Percentiles rank a stretch among this genome's conserved stretches.
Evolutionary conservation across 2,797 vertebrate species (phyloP).

Genomic region (Synanceia verrucosa): DNA sequence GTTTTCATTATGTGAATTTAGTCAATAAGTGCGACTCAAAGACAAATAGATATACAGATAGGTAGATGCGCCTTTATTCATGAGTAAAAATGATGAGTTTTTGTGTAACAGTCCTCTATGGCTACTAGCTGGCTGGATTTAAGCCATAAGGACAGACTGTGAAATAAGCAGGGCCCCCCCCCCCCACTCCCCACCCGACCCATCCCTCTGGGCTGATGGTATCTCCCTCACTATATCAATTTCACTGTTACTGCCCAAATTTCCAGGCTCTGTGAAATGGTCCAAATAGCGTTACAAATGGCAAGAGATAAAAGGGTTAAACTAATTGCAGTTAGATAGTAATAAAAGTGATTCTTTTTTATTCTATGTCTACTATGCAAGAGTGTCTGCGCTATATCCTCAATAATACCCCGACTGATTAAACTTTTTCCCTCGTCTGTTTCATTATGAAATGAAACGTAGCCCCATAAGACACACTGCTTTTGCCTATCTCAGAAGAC

Average conservation of each 20-base stretch:
- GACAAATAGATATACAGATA: constrained; percentile 23
- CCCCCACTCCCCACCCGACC: constrained; percentile 68
- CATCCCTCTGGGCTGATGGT: constrained; percentile 83
- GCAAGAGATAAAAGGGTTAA: constrained; percentile 85
- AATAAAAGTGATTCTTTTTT: constrained; percentile 83
- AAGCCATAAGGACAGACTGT: constrained; percentile 82
- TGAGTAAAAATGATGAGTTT: constrained; percentile 7
- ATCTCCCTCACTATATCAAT: constrained; percentile 83
- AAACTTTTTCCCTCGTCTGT: constrained; percentile 76
- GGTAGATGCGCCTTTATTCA: constrained; percentile 30
- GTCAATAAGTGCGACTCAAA: neutral
- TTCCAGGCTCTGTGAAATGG: constrained; percentile 84
- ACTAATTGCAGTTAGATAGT: constrained; percentile 86
- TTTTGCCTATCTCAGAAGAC: constrained; percentile 74
- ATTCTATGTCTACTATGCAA: constrained; percentile 77
- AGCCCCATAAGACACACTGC: constrained; percentile 65
- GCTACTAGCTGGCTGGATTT: constrained; percentile 69
- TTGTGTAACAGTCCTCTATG: constrained; percentile 41
- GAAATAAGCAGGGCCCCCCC: constrained; percentile 77
- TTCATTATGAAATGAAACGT: constrained; percentile 81
- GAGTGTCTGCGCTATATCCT: constrained; percentile 72
- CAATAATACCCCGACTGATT: constrained; percentile 78
- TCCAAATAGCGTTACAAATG: constrained; percentile 85
- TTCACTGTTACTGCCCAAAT: constrained; percentile 81
- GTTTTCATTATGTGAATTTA: no score